A percentile compares a stretch with the other conserved stretches of the same genome.
phyloP scores from a whole-genome alignment of 2,888 invertebrate species.

The Biston betularia region DNA sequence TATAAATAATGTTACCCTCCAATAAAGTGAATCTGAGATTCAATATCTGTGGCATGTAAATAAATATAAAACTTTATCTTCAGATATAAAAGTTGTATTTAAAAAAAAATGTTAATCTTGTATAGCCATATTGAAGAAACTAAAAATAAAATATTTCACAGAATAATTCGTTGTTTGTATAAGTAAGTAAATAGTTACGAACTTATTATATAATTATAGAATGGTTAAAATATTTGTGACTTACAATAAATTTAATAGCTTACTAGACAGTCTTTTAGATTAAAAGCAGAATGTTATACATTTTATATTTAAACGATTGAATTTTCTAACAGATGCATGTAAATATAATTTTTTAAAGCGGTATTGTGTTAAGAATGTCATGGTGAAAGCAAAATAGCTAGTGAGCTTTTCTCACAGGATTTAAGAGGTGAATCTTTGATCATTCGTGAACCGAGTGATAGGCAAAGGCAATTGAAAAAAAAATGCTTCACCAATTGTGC shows the following conservation, averaged over 20 bases:
- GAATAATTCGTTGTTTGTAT: conserved; percentile 80
- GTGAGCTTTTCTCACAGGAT: conserved; percentile 1
- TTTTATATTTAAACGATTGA: conserved; percentile 12
- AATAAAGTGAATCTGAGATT: conserved; percentile 54
- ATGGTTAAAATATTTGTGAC: conserved; percentile 81
- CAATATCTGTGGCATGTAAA: conserved; percentile 43
- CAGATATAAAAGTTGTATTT: conserved; percentile 32
- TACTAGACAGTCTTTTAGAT: conserved; percentile 85
- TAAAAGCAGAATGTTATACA: conserved; percentile 41
- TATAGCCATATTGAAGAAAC: conserved; percentile 43
- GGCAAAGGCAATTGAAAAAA: too few relatives aligned
- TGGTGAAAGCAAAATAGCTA: conserved; percentile 24
- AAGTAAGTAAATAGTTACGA: conserved; percentile 63
- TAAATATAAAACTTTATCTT: conserved; percentile 27
- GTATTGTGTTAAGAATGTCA: conserved; percentile 30
- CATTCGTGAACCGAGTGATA: too few relatives aligned
- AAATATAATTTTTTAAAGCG: conserved; percentile 15
- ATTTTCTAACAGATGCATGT: conserved; percentile 13
- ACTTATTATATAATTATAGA: conserved; percentile 68
- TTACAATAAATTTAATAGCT: conserved; percentile 81
- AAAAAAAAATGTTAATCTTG: conserved; percentile 57
- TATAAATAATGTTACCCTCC: conserved; percentile 11
- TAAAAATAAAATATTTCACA: conserved; percentile 68
- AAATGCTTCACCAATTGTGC: too few relatives aligned
- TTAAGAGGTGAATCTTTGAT: too few relatives aligned